Evolutionary conservation across 1,140 invertebrate genomes (phyloP).

Genomic region (Euwallacea similis): DNA sequence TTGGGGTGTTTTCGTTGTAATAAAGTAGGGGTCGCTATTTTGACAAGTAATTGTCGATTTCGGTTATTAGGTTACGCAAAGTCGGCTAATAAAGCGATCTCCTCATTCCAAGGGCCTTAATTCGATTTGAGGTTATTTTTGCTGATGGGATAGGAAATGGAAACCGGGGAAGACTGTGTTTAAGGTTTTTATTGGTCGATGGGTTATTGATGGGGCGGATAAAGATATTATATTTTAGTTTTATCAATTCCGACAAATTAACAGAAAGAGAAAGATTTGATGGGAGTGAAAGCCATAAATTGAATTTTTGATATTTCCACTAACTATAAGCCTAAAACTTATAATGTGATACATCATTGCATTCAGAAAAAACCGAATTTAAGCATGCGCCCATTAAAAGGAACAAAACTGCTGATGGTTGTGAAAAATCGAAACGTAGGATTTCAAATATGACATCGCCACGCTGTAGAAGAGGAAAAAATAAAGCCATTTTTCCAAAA

Average conservation of each 20-base stretch:
- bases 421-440: too few relatives aligned
- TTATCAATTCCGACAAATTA: too few relatives aligned
- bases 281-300: too few relatives aligned
- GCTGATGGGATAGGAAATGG: background rate
- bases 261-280: too few relatives aligned
- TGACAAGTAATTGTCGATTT: slow-evolving; percentile 34
- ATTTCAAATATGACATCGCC: too few relatives aligned
- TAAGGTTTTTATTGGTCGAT: background rate
- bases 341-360: too few relatives aligned
- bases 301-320: too few relatives aligned
- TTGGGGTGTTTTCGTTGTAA: slow-evolving; percentile 6
- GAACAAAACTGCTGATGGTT: background rate
- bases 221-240: too few relatives aligned
- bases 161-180: background rate
- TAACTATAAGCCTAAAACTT: too few relatives aligned
- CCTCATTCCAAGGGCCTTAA: slow-evolving; percentile 1
- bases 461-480: too few relatives aligned
- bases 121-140: slow-evolving; percentile 29
- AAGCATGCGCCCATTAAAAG: background rate
- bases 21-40: slow-evolving; percentile 25
- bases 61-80: slow-evolving; percentile 33
- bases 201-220: too few relatives aligned
- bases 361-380: background rate
- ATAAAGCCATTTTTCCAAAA: too few relatives aligned
- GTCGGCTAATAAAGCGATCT: slow-evolving; percentile 32